These are phyloP conservation scores for Ceratina japonica DNA, from an alignment of 1,140 invertebrate genomes.

Conservation along the genomic window DNA sequence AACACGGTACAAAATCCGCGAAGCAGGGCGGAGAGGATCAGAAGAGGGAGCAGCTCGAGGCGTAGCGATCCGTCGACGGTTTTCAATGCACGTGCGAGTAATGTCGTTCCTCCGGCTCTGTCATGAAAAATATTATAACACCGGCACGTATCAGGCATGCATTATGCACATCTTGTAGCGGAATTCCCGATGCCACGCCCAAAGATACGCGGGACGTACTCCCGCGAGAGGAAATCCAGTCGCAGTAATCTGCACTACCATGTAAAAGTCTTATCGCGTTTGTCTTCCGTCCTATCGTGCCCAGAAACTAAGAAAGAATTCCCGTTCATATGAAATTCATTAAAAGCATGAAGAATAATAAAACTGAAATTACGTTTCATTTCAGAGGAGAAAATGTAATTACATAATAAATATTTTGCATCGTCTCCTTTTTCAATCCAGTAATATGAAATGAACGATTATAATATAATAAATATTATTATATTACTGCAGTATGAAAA, in stretches of 20 bases:
- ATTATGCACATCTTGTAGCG: constrained; percentile 63
- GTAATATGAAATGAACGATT: too few relatives aligned
- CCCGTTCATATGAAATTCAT: too few relatives aligned
- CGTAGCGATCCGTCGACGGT: constrained; percentile 39
- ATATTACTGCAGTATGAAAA: too few relatives aligned
- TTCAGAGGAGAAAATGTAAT: too few relatives aligned
- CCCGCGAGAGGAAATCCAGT: constrained; percentile 47
- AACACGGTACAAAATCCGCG: not conserved
- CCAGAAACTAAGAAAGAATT: too few relatives aligned
- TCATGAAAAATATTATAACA: constrained; percentile 67
- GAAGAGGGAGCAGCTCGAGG: not conserved
- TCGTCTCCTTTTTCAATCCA: too few relatives aligned
- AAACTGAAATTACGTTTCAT: too few relatives aligned
- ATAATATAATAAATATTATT: too few relatives aligned
- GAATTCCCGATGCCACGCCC: constrained; percentile 41
- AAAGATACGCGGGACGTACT: constrained; percentile 24
- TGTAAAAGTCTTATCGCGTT: too few relatives aligned
- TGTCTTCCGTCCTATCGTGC: too few relatives aligned
- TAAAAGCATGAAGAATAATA: too few relatives aligned
- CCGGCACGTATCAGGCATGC: constrained; percentile 61
- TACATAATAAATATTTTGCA: too few relatives aligned
- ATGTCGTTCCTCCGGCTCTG: constrained; percentile 55
- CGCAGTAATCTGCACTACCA: constrained; percentile 37
- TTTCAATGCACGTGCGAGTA: constrained; percentile 62
- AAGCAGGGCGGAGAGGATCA: not conserved